These are phyloP conservation scores for Lagodon rhomboides DNA, from an alignment of 2,797 vertebrate species.

Conservation along the genomic window DNA sequence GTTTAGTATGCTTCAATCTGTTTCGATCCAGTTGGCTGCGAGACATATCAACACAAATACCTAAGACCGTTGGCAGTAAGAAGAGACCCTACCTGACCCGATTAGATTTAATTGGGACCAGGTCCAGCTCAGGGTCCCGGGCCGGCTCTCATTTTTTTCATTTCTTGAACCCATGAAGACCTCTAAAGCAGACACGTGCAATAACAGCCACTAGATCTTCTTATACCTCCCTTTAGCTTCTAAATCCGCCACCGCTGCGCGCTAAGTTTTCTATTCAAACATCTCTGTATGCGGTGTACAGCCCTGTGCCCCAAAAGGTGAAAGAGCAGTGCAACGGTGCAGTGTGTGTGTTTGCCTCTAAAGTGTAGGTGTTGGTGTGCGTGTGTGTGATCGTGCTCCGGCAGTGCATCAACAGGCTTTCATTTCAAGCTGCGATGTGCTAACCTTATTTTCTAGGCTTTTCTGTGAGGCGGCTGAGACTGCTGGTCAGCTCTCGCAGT, in stretches of 20 bases:
- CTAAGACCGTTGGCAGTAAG: background rate
- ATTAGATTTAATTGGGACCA: background rate
- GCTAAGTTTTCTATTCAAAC: conserved; percentile 39
- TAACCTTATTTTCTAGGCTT: conserved; percentile 75
- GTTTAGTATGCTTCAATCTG: no score
- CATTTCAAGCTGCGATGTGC: conserved; percentile 70
- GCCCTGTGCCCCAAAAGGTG: conserved; percentile 41
- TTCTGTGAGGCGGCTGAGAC: conserved; percentile 49
- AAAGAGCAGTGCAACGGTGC: conserved; percentile 26
- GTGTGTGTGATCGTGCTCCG: conserved; percentile 33
- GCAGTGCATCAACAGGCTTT: conserved; percentile 70
- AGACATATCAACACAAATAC: background rate
- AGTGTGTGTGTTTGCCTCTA: conserved; percentile 36
- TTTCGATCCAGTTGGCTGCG: background rate
- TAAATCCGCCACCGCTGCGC: background rate
- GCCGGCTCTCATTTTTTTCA: background rate
- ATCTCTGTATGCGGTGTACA: conserved; percentile 25
- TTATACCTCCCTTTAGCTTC: conserved; percentile 1
- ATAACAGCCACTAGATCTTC: conserved; percentile 14
- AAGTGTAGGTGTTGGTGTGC: conserved; percentile 34
- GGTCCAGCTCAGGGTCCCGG: background rate
- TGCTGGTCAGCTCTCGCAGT: conserved; percentile 67
- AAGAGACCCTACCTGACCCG: background rate
- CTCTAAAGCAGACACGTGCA: background rate
- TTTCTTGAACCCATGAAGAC: background rate